Base-by-base conservation (phyloP, 1,140 invertebrate species). In the Heliconius hermathena region DNA sequence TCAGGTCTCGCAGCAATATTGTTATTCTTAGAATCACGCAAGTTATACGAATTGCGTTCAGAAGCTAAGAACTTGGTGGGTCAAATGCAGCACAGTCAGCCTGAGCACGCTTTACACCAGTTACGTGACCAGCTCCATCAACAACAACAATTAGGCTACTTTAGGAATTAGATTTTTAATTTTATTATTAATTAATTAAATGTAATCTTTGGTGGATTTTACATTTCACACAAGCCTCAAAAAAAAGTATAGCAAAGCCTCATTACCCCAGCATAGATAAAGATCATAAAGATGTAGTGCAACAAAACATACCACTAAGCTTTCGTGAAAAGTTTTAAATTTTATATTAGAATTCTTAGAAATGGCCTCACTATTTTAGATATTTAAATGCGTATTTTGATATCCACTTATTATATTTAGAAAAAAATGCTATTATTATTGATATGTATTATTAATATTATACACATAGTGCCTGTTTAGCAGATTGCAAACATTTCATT, bases 21-120 rank as follows among this genome's bases (percentile, higher is more conserved):
- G 20, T 86, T 98, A 2, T 98, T 97, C 84, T 95, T 97, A 77
- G 97, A 98, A 84, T 96, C 97, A 0, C 95, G 95, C 22, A 95
- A 96, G 76, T 96, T 97, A 20, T 97, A 97, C 82, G 97, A 97
- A 84, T 90, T 96, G 74, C 96, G 97, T 38, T 95, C 96, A 74
- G 96, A 98, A 89, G 97, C 97, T 26, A 96, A 96, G 85, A 98
- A 98, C 93, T 95, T 98, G 11, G 97, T 98, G 0, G 97, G 97
- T 94, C 97, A 98, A 90, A 97, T 97, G 97, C 96, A 97, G 94
- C 96, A 97, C 80, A 92, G 89, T 75, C 92, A 94, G 78, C 96
- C 96, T 2, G 88, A 93, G 82, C 89, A 91, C 83, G 87, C 91
- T 0, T 75, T 93, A 70, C 88, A 93, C 33, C 90, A 94, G 78